These are phyloP conservation scores for Stigmatopora argus DNA, from an alignment of 2,113 vertebrate genomes.

Conservation along the genomic window DNA sequence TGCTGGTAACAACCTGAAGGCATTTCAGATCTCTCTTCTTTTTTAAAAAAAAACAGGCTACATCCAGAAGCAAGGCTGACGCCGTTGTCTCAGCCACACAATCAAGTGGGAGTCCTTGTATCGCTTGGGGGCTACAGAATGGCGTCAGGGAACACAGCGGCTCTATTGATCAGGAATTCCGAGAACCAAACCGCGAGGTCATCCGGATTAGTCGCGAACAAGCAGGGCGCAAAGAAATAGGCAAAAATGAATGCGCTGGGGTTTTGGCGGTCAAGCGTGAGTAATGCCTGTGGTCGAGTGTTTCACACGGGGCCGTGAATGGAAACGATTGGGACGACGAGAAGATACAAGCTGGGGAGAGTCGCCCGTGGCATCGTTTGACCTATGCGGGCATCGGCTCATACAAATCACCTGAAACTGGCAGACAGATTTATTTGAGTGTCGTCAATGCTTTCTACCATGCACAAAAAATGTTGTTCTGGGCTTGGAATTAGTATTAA, in stretches of 20 bases:
- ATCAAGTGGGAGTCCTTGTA: constrained; percentile 50
- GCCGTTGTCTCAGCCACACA: constrained; percentile 50
- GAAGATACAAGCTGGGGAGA: constrained; percentile 12
- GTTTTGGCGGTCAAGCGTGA: constrained; percentile 12
- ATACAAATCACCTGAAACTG: constrained; percentile 31
- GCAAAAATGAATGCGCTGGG: constrained; percentile 22
- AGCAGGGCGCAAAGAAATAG: constrained; percentile 27
- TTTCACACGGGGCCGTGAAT: constrained; percentile 23
- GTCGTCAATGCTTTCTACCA: background rate
- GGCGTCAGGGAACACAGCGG: constrained; percentile 47
- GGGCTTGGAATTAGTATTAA: no score
- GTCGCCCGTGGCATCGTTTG: constrained; percentile 39
- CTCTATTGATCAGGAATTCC: constrained; percentile 40
- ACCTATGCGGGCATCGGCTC: constrained; percentile 47
- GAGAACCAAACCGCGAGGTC: constrained; percentile 49
- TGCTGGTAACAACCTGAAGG: constrained; percentile 28
- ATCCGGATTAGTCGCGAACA: constrained; percentile 27
- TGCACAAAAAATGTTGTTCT: no score
- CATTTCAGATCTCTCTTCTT: constrained; percentile 36
- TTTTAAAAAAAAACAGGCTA: constrained; percentile 46
- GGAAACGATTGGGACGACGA: constrained; percentile 32
- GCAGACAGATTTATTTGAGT: constrained; percentile 8
- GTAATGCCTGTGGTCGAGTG: constrained; percentile 20
- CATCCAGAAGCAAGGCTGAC: constrained; percentile 46
- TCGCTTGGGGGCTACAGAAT: constrained; percentile 41